Evolutionary conservation across 64 coral and sea anemone genomes (phyloP).

Genomic region (Pocillopora damicornis): DNA sequence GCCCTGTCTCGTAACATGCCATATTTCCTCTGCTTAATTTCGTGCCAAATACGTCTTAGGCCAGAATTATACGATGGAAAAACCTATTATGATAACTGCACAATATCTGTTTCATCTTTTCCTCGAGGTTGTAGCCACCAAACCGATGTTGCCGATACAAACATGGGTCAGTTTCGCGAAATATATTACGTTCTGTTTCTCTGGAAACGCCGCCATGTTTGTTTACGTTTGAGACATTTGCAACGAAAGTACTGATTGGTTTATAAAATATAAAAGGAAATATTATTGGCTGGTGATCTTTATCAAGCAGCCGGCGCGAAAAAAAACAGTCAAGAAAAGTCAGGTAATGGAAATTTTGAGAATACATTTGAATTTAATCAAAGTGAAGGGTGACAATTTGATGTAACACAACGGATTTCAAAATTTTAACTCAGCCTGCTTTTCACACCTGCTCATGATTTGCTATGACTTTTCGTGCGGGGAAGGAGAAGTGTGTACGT

Average conservation of each 20-base stretch:
- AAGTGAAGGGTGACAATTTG: not conserved
- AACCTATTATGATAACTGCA: not conserved
- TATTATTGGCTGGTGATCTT: conserved; percentile 11
- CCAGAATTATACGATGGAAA: not conserved
- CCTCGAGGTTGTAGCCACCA: not conserved
- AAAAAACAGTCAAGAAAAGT: not conserved
- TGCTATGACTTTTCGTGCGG: not conserved
- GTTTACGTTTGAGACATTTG: not conserved
- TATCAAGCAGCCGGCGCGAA: conserved; percentile 48
- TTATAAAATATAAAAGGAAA: not conserved
- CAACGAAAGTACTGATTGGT: conserved; percentile 11
- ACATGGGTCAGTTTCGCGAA: not conserved
- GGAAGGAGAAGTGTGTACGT: not conserved
- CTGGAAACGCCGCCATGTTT: conserved; percentile 42
- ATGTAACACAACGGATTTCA: not conserved
- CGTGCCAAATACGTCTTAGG: no score
- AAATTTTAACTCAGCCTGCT: not conserved
- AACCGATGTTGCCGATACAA: not conserved
- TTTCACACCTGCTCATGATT: not conserved
- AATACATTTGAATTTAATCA: not conserved
- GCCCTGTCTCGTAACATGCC: not conserved
- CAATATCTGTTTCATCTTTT: not conserved
- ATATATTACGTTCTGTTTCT: conserved; percentile 18
- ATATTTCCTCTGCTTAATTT: not conserved
- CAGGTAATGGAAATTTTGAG: not conserved